Evolutionary conservation across 2,888 invertebrate species (phyloP).

Genomic region (Chromoteleia sp.): DNA sequence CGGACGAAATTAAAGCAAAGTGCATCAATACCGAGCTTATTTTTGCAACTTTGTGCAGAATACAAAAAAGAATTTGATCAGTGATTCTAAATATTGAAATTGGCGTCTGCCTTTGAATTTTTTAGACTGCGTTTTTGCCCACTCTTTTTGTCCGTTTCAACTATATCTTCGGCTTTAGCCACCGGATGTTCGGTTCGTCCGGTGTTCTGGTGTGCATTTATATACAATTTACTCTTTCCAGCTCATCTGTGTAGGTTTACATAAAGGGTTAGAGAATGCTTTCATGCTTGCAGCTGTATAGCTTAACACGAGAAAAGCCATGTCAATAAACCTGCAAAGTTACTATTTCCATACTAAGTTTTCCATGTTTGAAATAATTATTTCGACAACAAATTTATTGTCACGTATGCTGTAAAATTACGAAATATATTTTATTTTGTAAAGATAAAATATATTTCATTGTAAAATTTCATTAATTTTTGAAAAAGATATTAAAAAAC

Average conservation of each 20-base stretch:
- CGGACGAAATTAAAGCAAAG: too few relatives aligned
- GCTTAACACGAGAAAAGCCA: slow-evolving; percentile 15
- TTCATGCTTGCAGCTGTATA: slow-evolving; percentile 41
- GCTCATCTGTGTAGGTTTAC: slow-evolving; percentile 56
- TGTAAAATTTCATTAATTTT: too few relatives aligned
- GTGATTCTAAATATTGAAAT: slow-evolving; percentile 18
- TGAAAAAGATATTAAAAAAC: too few relatives aligned
- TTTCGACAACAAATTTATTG: too few relatives aligned
- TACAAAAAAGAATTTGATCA: not conserved
- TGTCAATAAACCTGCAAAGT: slow-evolving; percentile 37
- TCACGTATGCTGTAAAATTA: too few relatives aligned
- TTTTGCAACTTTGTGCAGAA: not conserved
- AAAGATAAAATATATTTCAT: too few relatives aligned
- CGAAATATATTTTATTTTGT: too few relatives aligned
- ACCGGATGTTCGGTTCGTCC: slow-evolving; percentile 55
- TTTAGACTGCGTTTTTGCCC: not conserved
- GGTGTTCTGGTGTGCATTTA: slow-evolving; percentile 59
- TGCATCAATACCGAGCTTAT: not conserved
- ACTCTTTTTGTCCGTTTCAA: slow-evolving; percentile 23
- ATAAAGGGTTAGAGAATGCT: slow-evolving; percentile 56
- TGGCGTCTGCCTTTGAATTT: not conserved
- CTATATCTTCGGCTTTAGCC: slow-evolving; percentile 35
- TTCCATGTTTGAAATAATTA: not conserved
- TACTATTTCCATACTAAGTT: slow-evolving; percentile 8
- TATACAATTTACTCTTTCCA: slow-evolving; percentile 60